A percentile compares a stretch with the other conserved stretches of the same genome.
Conservation (phyloP, 2,888 invertebrate genomes). For the Plebejus argus region DNA sequence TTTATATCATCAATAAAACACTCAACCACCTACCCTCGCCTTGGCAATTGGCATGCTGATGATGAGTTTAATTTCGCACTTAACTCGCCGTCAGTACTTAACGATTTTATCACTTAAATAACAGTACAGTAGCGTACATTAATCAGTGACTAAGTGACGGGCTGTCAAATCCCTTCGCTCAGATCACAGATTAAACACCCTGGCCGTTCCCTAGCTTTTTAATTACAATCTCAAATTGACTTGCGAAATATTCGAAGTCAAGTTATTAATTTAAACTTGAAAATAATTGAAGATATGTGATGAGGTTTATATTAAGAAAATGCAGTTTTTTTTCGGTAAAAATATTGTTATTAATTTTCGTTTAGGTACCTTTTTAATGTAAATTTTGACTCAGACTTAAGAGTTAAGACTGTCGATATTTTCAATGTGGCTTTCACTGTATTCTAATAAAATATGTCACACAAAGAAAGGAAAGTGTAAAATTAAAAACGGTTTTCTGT, state of each 20-base stretch:
- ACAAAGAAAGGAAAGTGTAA: too few relatives aligned
- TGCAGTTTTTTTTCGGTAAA: too few relatives aligned
- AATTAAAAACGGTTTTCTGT: too few relatives aligned
- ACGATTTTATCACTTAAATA: constrained; percentile 37
- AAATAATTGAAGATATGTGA: background rate
- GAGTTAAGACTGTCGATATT: too few relatives aligned
- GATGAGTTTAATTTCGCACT: constrained; percentile 30
- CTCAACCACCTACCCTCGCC: too few relatives aligned
- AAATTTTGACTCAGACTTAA: too few relatives aligned
- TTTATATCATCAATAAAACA: too few relatives aligned
- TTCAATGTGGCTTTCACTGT: too few relatives aligned
- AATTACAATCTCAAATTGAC: background rate
- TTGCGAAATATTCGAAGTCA: background rate
- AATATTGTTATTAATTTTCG: too few relatives aligned
- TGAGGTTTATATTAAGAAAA: too few relatives aligned
- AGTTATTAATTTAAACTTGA: background rate
- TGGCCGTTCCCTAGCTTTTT: constrained; percentile 20
- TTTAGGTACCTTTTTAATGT: too few relatives aligned
- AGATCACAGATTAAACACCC: constrained; percentile 39
- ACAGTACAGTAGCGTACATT: constrained; percentile 63
- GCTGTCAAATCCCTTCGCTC: constrained; percentile 54
- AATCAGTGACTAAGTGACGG: constrained; percentile 71
- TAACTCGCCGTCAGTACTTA: constrained; percentile 29
- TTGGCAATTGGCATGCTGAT: background rate
- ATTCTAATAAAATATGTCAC: too few relatives aligned